A percentile compares a stretch with the other conserved stretches of the same genome.
These are phyloP conservation scores for Macrotrachela quadricornifera DNA, from an alignment of 1,140 invertebrate species.

Conservation along the genomic window DNA sequence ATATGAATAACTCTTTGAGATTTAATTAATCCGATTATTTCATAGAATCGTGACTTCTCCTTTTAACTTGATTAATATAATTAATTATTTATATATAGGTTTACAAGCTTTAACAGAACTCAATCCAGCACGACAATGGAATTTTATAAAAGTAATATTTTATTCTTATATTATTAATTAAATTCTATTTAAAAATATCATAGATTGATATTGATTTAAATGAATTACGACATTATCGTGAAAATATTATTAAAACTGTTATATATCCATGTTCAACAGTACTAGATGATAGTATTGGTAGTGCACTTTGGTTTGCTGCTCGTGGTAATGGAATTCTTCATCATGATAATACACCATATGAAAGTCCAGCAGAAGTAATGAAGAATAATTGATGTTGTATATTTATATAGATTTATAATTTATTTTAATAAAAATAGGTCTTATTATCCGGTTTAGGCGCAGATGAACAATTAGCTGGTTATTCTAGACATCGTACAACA, in stretches of 20 bases:
- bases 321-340: conserved; percentile 37
- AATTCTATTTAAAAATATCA: conserved; percentile 8
- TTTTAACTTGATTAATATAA: too few species aligned
- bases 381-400: neutral
- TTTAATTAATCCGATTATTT: too few species aligned
- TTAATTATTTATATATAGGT: conserved; percentile 40
- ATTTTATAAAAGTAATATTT: conserved; percentile 41
- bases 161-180: neutral
- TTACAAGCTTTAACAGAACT: conserved; percentile 49
- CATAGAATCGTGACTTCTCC: too few species aligned
- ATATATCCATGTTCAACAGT: conserved; percentile 50
- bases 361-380: conserved; percentile 6
- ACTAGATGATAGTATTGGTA: conserved; percentile 76
- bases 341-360: neutral
- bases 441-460: conserved; percentile 73
- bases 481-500: conserved; percentile 56
- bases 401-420: neutral
- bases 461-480: conserved; percentile 87
- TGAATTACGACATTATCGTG: conserved; percentile 39
- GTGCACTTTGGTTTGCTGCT: conserved; percentile 84
- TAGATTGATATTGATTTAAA: conserved; percentile 51
- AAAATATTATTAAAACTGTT: conserved; percentile 43
- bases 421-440: conserved; percentile 39
- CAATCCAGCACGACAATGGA: conserved; percentile 46
- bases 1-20: too few species aligned